Conservation (phyloP, 2,888 invertebrate species). For the Agonopterix arenella region DNA sequence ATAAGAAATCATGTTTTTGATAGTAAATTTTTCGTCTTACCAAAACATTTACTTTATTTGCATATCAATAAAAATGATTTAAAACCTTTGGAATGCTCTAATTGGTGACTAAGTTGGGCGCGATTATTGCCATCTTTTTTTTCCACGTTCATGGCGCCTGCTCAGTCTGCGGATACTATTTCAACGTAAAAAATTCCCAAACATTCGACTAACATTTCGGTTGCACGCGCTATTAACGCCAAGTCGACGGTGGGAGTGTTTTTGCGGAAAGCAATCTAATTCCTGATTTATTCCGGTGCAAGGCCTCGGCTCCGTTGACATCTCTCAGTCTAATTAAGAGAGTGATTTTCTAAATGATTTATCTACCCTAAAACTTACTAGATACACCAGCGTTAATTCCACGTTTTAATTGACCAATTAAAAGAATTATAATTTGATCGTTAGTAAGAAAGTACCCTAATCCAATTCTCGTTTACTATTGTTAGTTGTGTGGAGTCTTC, state of each 20-base stretch:
- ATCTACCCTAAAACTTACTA: slow-evolving; percentile 18
- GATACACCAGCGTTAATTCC: slow-evolving; percentile 3
- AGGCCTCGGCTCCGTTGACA: slow-evolving; percentile 56
- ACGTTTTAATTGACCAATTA: slow-evolving; percentile 25
- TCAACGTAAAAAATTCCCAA: slow-evolving; percentile 58
- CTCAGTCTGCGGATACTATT: slow-evolving; percentile 43
- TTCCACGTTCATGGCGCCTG: slow-evolving; percentile 47
- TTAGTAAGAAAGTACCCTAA: slow-evolving; percentile 2
- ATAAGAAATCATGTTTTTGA: no score
- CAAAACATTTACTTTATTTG: no score
- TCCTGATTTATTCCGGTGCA: slow-evolving; percentile 64
- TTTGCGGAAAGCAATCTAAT: slow-evolving; percentile 69
- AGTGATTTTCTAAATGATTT: slow-evolving; percentile 55
- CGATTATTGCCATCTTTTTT: slow-evolving; percentile 41
- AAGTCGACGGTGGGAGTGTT: slow-evolving; percentile 67
- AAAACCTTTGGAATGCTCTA: slow-evolving; percentile 36
- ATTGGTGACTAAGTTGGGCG: slow-evolving; percentile 40
- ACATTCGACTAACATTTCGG: slow-evolving; percentile 63
- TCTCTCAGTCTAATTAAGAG: slow-evolving; percentile 64
- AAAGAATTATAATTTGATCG: slow-evolving; percentile 10
- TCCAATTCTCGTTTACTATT: no score
- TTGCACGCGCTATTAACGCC: slow-evolving; percentile 74
- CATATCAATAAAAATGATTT: slow-evolving; percentile 18
- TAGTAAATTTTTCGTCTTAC: no score
- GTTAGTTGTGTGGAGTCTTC: no score